Evolutionary conservation across 2,888 invertebrate species (phyloP).

Genomic region (Tenthredo scrophulariae): DNA sequence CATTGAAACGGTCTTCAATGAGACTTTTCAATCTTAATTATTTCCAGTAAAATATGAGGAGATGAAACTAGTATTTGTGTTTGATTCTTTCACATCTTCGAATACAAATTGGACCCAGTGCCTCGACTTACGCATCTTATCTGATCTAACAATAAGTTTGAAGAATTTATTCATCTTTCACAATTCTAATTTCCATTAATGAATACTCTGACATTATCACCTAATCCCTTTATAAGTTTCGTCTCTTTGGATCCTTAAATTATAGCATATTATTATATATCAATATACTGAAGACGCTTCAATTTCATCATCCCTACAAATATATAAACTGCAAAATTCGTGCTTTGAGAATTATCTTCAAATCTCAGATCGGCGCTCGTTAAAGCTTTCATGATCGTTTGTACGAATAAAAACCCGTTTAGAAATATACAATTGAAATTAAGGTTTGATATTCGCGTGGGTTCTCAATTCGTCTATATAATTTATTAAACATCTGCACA

Average conservation of each 20-base stretch:
- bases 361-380: neutral
- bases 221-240: neutral
- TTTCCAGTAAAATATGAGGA: conserved; percentile 26
- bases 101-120: conserved; percentile 48
- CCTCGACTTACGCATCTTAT: conserved; percentile 18
- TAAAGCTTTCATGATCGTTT: conserved; percentile 8
- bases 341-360: conserved; percentile 17
- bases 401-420: conserved; percentile 2
- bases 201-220: neutral
- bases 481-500: conserved; percentile 1
- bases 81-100: neutral
- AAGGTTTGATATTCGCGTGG: neutral
- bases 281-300: neutral
- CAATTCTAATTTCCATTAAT: conserved; percentile 14
- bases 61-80: conserved; percentile 13
- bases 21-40: neutral
- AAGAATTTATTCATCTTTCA: neutral
- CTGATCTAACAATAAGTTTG: conserved; percentile 12
- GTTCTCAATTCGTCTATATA: neutral
- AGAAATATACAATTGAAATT: conserved; percentile 29
- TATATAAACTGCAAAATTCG: conserved; percentile 41
- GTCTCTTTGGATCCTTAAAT: conserved; percentile 29
- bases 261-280: conserved; percentile 11
- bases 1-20: neutral
- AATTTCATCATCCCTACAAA: conserved; percentile 1